A percentile compares a stretch with the other conserved stretches of the same genome.
These are phyloP conservation scores for Anolis sagrei DNA, from an alignment of 2,113 vertebrate species.

Conservation along the genomic window DNA sequence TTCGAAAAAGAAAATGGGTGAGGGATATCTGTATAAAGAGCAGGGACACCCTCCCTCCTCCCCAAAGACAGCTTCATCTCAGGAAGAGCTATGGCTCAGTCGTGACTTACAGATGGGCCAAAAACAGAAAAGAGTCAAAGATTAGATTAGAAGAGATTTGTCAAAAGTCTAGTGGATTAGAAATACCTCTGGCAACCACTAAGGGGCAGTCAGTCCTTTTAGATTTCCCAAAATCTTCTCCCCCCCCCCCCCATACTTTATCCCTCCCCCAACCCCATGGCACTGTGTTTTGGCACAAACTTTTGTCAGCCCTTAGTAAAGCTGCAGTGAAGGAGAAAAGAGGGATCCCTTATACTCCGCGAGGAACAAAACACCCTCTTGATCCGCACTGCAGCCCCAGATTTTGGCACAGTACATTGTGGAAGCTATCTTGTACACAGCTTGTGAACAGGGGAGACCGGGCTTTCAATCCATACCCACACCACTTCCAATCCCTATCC, in stretches of 20 bases:
- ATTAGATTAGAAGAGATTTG: not conserved
- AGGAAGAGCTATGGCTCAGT: constrained; percentile 32
- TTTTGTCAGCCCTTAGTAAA: constrained; percentile 44
- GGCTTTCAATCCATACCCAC: not conserved
- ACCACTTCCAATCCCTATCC: not conserved
- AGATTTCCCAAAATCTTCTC: not conserved
- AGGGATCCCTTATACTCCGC: not conserved
- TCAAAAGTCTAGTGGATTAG: constrained; percentile 26
- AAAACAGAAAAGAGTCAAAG: not conserved
- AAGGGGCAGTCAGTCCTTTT: constrained; percentile 23
- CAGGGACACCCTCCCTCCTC: constrained; percentile 5
- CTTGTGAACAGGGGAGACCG: constrained; percentile 7
- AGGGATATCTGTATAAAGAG: constrained; percentile 4
- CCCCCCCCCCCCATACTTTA: not conserved
- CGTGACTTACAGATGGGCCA: constrained; percentile 3
- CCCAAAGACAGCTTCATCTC: constrained; percentile 18
- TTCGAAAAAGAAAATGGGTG: not conserved
- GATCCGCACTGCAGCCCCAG: constrained; percentile 27
- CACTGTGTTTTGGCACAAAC: constrained; percentile 36
- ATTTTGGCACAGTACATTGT: constrained; percentile 31
- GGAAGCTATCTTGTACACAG: constrained; percentile 25
- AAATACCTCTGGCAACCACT: constrained; percentile 24
- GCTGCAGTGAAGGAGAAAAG: constrained; percentile 10
- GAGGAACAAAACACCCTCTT: constrained; percentile 30
- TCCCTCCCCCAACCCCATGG: not conserved